Base-by-base conservation (phyloP, 1,140 invertebrate genomes). In the Aporrectodea caliginosa region DNA sequence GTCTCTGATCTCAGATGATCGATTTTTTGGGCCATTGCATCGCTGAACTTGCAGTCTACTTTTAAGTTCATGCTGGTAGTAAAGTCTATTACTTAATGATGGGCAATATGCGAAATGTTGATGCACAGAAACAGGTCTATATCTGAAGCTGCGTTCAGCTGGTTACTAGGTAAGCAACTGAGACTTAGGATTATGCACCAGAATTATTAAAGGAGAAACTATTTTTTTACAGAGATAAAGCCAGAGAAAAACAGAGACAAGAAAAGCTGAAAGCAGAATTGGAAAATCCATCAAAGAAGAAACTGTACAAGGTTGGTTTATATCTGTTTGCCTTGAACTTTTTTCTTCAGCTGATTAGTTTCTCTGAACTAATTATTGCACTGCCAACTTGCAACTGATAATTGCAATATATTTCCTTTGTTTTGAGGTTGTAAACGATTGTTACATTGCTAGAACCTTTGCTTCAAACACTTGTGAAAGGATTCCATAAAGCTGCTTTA, bases 241-340 rank as follows among this genome's bases (percentile, higher is more conserved):
- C 93, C 83, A 91, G 92, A 83, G 95, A 98, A 89, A 88, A 91
- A 35, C 90, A 91, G 43, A 86, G 95, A 74, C 88, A 92, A 85
- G 88, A 92, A 84, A 95, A 95, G 87, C 88, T 95, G 30, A 88
- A 92, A 85, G 89, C 90, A 86, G 90, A 92, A 84, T 94, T 93
- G 0, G 94, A 94, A 12, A 79, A 88, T 78, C 58, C 71, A 81
- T 43, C 68, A 29, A 75, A 31, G 34, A 73, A 33, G 31, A 73
- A n/a, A 32, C 27, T 12, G 14, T 78, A 32, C 75, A 73, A 73
- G 69, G 77, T 78, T n/a, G 29, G 2, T 68, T 77, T 30, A 35
- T 75, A 12, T 27, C 16, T 16, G 71, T 75, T 27, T 75, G 6
- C 6, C 31, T 12, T 75, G 16, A 33, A 35, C 16, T 14, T 22